Evolutionary conservation across 2,888 invertebrate species (phyloP).

Genomic region (Hyposoter dolosus): DNA sequence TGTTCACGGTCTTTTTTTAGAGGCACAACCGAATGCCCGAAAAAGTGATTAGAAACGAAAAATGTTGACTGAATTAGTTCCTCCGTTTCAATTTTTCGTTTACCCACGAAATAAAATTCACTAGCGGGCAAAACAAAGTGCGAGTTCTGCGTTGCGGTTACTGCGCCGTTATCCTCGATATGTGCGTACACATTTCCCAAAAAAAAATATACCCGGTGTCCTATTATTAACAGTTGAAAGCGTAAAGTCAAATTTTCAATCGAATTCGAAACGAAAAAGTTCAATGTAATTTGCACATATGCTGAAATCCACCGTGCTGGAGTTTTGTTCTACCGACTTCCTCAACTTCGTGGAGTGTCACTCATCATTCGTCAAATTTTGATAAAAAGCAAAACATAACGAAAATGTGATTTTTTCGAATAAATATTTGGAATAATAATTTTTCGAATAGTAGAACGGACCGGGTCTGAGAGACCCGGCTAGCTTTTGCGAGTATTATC

Average conservation of each 20-base stretch:
- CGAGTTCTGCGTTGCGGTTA: constrained; percentile 53
- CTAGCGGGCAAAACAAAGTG: constrained; percentile 31
- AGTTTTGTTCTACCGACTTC: neutral
- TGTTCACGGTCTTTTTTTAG: neutral
- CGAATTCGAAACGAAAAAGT: neutral
- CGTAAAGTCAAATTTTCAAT: neutral
- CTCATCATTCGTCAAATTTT: neutral
- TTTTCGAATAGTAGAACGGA: neutral
- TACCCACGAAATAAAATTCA: neutral
- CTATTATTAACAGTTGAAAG: neutral
- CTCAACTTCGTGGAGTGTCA: neutral
- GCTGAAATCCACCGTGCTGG: neutral
- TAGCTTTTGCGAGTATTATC: neutral
- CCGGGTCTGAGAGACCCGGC: neutral
- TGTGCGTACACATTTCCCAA: constrained; percentile 17
- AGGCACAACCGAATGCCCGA: neutral
- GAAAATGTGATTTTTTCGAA: no score
- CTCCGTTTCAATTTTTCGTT: neutral
- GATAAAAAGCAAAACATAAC: neutral
- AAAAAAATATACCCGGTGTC: neutral
- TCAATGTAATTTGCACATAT: neutral
- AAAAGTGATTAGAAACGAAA: neutral
- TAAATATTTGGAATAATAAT: no score
- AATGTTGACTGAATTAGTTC: no score
- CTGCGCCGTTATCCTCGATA: constrained; percentile 43